A percentile compares a stretch with the other conserved stretches of the same genome.
phyloP scores from a whole-genome alignment of 2,888 invertebrate species.

The Synanthedon formicaeformis region DNA sequence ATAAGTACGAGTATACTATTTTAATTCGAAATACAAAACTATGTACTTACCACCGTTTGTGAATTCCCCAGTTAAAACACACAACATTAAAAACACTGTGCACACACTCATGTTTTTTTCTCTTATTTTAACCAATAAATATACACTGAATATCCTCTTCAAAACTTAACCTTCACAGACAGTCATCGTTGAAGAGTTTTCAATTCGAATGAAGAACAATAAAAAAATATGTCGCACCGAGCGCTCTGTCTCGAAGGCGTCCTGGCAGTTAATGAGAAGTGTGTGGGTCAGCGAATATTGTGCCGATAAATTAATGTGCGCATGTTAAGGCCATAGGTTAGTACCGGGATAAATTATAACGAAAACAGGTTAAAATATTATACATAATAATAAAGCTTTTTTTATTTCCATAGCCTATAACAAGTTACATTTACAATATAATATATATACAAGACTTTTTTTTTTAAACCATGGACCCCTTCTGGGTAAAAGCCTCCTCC shows the following conservation, averaged over 20 bases:
- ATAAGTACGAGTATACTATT: background rate
- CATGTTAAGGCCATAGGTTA: slow-evolving; percentile 30
- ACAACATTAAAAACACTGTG: slow-evolving; percentile 26
- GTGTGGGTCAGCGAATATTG: slow-evolving; percentile 32
- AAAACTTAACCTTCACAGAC: background rate
- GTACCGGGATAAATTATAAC: slow-evolving; percentile 9
- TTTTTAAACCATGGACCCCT: no score
- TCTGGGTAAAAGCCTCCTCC: no score
- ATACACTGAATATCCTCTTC: slow-evolving; percentile 1
- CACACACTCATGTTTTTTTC: slow-evolving; percentile 25
- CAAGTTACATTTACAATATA: no score
- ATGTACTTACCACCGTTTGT: slow-evolving; percentile 25
- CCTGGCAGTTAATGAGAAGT: slow-evolving; percentile 23
- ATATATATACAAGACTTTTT: no score
- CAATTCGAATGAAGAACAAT: background rate
- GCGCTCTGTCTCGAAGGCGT: slow-evolving; percentile 14
- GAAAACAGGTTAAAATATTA: background rate
- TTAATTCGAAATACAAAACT: background rate
- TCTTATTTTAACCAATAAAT: slow-evolving; percentile 3
- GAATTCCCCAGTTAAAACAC: slow-evolving; percentile 20
- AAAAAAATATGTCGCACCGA: background rate
- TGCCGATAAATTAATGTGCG: slow-evolving; percentile 36
- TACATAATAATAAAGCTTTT: no score
- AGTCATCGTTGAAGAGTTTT: no score
- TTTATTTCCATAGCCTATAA: no score